Conservation (phyloP, 2,113 vertebrate species). For the Axis porcinus region DNA sequence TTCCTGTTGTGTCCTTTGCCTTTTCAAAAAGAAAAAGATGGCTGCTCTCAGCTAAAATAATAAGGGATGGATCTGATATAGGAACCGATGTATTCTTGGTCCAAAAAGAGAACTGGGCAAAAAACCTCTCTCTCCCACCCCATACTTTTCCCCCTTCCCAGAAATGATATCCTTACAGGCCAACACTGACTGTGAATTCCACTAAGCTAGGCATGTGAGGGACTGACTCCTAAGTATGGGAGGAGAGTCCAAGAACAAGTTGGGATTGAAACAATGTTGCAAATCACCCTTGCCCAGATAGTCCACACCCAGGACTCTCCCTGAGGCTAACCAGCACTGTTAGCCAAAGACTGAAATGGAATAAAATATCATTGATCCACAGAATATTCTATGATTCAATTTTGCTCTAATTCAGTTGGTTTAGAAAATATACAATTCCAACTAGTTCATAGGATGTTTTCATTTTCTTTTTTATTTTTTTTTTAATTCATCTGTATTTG, state of each 20-base stretch:
- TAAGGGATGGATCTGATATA: not conserved
- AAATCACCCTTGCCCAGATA: not conserved
- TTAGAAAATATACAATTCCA: not conserved
- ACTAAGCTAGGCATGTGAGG: not conserved
- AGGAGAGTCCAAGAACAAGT: not conserved
- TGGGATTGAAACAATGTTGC: not conserved
- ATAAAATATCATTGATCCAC: not conserved
- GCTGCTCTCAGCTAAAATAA: not conserved
- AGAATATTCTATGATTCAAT: not conserved
- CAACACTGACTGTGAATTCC: not conserved
- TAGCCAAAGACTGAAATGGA: not conserved
- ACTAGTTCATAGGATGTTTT: not conserved
- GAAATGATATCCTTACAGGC: constrained; percentile 1
- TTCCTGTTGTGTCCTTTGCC: not conserved
- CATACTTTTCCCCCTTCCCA: not conserved
- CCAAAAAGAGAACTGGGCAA: constrained; percentile 8
- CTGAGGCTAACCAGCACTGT: not conserved
- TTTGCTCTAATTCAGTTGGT: constrained; percentile 10
- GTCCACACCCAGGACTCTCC: not conserved
- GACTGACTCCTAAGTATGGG: not conserved
- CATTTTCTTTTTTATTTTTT: not conserved
- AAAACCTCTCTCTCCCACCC: not conserved
- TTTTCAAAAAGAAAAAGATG: constrained; percentile 37
- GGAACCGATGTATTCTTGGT: not conserved
- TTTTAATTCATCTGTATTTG: too few relatives aligned